Base-by-base conservation (phyloP, 37 sponge, comb jelly and placozoan species). In the Halisarca cf. caerulea region DNA sequence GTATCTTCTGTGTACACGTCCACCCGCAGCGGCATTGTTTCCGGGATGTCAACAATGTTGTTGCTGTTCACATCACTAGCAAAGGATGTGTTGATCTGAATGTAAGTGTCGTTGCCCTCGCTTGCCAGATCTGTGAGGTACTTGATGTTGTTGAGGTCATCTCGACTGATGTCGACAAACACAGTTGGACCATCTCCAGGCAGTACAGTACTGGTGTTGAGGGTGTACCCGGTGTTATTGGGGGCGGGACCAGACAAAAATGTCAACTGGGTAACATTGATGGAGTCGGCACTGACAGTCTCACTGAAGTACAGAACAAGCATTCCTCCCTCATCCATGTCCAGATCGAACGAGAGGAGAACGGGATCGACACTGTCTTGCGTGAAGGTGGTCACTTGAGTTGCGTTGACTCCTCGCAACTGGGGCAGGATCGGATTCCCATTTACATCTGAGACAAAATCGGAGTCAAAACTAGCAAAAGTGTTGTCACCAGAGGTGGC, bases 111-210 rank as follows among this genome's bases (percentile, higher is more conserved):
- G 41, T 89, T 86, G 40, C 18, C 59, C 33, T 87, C 89, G 38
- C 79, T 85, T 57, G 95, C 95, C 23, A 95, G 59, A 4, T 91
- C 73, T 24, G 82, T 82, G n/a, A 89, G 73, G 51, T 60, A 91
- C 58, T 95, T 95, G 71, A 95, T 95, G 38, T n/a, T 42, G 55
- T 95, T 95, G 35, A 84, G 73, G 54, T 95, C 91, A 81, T 81
- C 59, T 18, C 92, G 37, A 42, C 87, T 89, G 25, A 95, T 81
- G 24, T 86, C 43, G 18, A 95, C 58, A 8, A 69, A n/a, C 21
- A 95, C 54, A 0, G 68, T 78, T 24, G 81, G 84, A 33, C 75
- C 83, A 62, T 95, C 90, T 23, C 41, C 41, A 2, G 57, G 25
- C 40, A 83, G 57, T 9, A 45, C 71, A 53, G 42, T n/a, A 64